phyloP scores from a whole-genome alignment of 2,113 vertebrate species.

The Oreochromis niloticus region DNA sequence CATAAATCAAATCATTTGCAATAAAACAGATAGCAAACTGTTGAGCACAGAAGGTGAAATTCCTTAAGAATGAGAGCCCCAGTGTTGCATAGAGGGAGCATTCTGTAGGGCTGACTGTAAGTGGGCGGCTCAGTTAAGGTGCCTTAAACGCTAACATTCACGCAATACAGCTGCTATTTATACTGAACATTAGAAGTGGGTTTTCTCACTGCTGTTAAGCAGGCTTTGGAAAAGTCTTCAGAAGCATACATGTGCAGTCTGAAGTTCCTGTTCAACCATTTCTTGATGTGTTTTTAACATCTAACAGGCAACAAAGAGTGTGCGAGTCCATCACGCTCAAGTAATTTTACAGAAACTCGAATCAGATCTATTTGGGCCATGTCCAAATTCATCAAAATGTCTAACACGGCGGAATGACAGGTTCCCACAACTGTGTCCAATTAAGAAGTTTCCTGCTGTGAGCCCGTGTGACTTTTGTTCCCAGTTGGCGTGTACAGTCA shows the following conservation, averaged over 20 bases:
- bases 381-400: not conserved
- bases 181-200: not conserved
- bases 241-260: not conserved
- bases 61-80: not conserved
- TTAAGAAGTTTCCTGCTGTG: slow-evolving; percentile 39
- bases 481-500: not conserved
- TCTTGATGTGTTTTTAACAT: not conserved
- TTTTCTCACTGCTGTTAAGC: not conserved
- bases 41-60: not conserved
- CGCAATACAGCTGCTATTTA: not conserved
- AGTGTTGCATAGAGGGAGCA: not conserved
- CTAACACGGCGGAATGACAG: not conserved
- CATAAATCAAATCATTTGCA: not conserved
- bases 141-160: not conserved
- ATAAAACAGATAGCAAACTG: not conserved
- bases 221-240: not conserved
- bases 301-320: not conserved
- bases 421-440: slow-evolving; percentile 35
- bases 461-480: not conserved
- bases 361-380: not conserved
- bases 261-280: not conserved
- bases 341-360: not conserved
- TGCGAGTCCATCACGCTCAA: not conserved
- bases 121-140: not conserved
- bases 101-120: not conserved